A percentile compares a stretch with the other conserved stretches of the same genome.
Conservation (phyloP, 2,888 invertebrate genomes). For the Catonia carolina region DNA sequence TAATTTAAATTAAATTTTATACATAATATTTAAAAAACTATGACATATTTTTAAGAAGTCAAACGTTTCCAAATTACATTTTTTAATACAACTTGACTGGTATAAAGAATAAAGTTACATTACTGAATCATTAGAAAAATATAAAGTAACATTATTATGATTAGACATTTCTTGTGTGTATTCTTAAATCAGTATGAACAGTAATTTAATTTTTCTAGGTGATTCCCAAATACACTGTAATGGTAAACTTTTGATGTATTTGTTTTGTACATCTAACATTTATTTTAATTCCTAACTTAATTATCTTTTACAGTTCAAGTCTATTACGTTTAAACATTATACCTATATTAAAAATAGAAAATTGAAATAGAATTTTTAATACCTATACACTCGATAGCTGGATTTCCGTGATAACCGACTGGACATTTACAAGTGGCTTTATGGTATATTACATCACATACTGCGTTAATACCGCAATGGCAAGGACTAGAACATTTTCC, state of each 20-base stretch:
- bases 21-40: conserved; percentile 8
- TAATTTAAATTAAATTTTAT: conserved; percentile 11
- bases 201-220: neutral
- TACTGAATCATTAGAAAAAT: too few relatives aligned
- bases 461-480: conserved; percentile 69
- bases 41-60: neutral
- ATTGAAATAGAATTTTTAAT: too few relatives aligned
- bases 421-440: conserved; percentile 74
- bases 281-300: too few relatives aligned
- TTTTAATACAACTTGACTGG: neutral
- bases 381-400: conserved; percentile 58
- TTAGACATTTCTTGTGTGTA: too few relatives aligned
- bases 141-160: too few relatives aligned
- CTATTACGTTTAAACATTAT: too few relatives aligned
- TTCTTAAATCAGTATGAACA: too few relatives aligned
- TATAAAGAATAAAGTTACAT: neutral
- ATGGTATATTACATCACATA: conserved; percentile 75
- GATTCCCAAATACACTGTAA: too few relatives aligned
- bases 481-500: conserved; percentile 70
- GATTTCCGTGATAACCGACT: conserved; percentile 73
- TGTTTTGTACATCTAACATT: too few relatives aligned
- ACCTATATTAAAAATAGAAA: too few relatives aligned
- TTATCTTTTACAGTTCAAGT: too few relatives aligned
- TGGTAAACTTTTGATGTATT: too few relatives aligned
- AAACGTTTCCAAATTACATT: neutral